Conservation (phyloP, 1,140 invertebrate genomes). For the Anastrepha ludens region DNA sequence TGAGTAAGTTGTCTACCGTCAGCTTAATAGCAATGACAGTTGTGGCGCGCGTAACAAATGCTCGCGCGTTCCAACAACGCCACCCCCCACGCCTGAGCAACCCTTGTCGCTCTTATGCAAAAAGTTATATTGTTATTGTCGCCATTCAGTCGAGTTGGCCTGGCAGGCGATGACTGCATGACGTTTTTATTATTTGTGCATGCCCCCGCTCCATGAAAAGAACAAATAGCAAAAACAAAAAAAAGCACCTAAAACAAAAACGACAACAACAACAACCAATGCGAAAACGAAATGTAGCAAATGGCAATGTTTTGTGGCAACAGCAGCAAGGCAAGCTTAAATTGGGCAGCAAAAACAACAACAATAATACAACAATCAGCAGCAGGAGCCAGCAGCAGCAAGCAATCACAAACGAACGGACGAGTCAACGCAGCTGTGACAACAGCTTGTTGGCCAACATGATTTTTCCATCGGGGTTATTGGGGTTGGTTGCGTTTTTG, state of each 20-base stretch:
- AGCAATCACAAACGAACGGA: not conserved
- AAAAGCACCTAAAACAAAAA: not conserved
- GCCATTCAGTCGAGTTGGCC: constrained; percentile 18
- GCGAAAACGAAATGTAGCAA: not conserved
- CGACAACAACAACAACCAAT: not conserved
- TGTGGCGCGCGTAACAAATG: not conserved
- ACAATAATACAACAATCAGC: not conserved
- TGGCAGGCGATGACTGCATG: constrained; percentile 41
- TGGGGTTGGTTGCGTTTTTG: constrained; percentile 1
- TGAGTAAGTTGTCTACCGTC: not conserved
- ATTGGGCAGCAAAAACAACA: not conserved
- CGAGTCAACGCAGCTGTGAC: constrained; percentile 44
- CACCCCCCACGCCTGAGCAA: too few species aligned
- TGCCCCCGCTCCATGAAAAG: not conserved
- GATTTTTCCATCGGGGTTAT: not conserved
- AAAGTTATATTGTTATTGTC: not conserved
- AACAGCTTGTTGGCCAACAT: constrained; percentile 43
- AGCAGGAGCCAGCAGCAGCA: not conserved
- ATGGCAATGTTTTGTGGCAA: not conserved
- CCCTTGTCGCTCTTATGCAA: not conserved
- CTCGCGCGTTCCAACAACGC: too few species aligned
- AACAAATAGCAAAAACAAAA: not conserved
- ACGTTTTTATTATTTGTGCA: constrained; percentile 38
- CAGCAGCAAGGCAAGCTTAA: not conserved
- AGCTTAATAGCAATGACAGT: not conserved